These are phyloP conservation scores for Lycocerus yunnanus DNA, from an alignment of 2,888 invertebrate genomes.

Conservation along the genomic window DNA sequence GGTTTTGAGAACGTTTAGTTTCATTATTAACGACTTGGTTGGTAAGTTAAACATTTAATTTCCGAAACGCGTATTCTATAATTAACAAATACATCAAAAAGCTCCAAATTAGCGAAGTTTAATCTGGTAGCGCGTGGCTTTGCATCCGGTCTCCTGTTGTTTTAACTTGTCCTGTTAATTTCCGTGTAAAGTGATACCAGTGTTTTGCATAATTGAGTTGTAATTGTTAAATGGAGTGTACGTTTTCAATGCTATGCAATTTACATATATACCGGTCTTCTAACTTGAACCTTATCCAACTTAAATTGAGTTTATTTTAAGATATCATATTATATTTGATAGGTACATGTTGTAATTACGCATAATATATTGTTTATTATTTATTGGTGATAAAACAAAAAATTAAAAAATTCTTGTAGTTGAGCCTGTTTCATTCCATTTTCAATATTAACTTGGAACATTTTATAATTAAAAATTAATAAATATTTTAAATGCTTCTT, in stretches of 20 bases:
- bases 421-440: neutral
- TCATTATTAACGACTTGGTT: slow-evolving; percentile 20
- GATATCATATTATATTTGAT: slow-evolving; percentile 34
- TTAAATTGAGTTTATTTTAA: slow-evolving; percentile 45
- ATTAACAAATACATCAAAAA: slow-evolving; percentile 55
- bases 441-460: neutral
- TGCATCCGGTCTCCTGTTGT: slow-evolving; percentile 49
- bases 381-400: neutral
- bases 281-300: slow-evolving; percentile 40
- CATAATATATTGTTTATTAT: neutral
- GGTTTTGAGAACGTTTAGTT: neutral
- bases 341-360: neutral
- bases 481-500: neutral
- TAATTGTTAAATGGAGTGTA: slow-evolving; percentile 57
- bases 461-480: neutral
- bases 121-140: slow-evolving; percentile 40
- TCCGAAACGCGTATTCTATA: slow-evolving; percentile 50
- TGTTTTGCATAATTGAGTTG: slow-evolving; percentile 57
- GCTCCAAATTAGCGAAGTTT: slow-evolving; percentile 52
- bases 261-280: slow-evolving; percentile 53
- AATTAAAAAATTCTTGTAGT: neutral
- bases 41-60: slow-evolving; percentile 43
- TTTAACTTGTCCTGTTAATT: slow-evolving; percentile 56
- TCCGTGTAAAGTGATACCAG: slow-evolving; percentile 54
- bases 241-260: slow-evolving; percentile 53